Conservation (phyloP, 2,797 vertebrate species). For the Sebastes wilsoni region DNA sequence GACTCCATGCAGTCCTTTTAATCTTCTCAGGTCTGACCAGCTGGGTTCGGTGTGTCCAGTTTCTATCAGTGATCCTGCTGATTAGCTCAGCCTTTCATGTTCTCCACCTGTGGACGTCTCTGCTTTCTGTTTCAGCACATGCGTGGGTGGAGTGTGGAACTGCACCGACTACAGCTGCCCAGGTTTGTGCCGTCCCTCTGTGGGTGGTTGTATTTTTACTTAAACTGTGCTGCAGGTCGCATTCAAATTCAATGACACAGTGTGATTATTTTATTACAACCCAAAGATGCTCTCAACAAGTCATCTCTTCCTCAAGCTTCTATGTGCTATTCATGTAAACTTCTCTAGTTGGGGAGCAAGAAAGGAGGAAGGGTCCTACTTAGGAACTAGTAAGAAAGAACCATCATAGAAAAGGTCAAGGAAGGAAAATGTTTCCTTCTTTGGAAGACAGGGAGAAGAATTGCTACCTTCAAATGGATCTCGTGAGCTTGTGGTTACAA, state of each 20-base stretch:
- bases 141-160: slow-evolving; percentile 90
- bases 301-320: not conserved
- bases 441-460: not conserved
- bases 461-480: too few species aligned
- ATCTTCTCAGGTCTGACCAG: slow-evolving; percentile 56
- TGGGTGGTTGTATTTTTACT: not conserved
- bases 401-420: not conserved
- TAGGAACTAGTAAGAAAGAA: not conserved
- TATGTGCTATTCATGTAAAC: not conserved
- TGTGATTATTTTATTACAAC: not conserved
- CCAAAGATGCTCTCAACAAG: not conserved
- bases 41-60: slow-evolving; percentile 41
- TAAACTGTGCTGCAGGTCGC: not conserved
- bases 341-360: not conserved
- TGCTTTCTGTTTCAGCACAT: slow-evolving; percentile 86
- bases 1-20: slow-evolving; percentile 26
- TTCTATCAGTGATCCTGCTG: slow-evolving; percentile 49
- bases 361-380: not conserved
- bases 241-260: not conserved
- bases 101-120: slow-evolving; percentile 64
- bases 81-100: slow-evolving; percentile 61
- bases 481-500: too few species aligned
- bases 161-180: slow-evolving; percentile 92
- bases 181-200: slow-evolving; percentile 78
- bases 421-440: not conserved